Percentiles rank a stretch among this genome's conserved stretches.
These are phyloP conservation scores for Leucophora obtusa DNA, from an alignment of 2,888 invertebrate genomes.

Conservation along the genomic window DNA sequence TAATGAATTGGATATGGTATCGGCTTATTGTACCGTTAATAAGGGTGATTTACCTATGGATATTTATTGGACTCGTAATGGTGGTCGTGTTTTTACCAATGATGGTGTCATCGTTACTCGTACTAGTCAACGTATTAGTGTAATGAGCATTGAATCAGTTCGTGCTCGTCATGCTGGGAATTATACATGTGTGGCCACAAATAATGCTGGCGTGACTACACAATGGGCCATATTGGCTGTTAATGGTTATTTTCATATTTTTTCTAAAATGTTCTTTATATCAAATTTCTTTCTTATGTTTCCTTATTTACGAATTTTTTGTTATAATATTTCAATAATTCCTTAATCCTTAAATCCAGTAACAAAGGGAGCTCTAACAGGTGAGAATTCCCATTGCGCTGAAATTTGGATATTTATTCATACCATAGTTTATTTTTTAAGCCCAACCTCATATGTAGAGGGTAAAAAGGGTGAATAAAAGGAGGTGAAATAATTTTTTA, in stretches of 20 bases:
- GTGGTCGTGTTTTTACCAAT: conserved; percentile 77
- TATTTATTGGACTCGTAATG: conserved; percentile 84
- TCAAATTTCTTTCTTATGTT: neutral
- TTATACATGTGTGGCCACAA: conserved; percentile 84
- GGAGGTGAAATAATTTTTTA: too few relatives aligned
- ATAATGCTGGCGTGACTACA: conserved; percentile 81
- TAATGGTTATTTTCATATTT: conserved; percentile 77
- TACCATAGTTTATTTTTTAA: too few relatives aligned
- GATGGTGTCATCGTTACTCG: conserved; percentile 79
- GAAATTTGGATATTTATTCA: too few relatives aligned
- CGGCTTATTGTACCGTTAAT: conserved; percentile 84
- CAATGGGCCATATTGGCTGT: conserved; percentile 81
- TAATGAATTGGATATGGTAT: conserved; percentile 83
- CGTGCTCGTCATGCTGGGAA: conserved; percentile 83
- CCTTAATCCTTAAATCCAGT: too few relatives aligned
- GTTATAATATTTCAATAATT: too few relatives aligned
- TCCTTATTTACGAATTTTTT: too few relatives aligned
- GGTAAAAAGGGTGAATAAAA: too few relatives aligned
- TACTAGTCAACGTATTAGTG: conserved; percentile 78
- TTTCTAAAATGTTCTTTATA: neutral
- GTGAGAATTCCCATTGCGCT: too few relatives aligned
- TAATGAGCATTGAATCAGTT: conserved; percentile 84
- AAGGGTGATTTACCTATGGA: conserved; percentile 88
- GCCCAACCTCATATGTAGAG: too few relatives aligned
- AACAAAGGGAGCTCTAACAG: too few relatives aligned